Percentiles rank a stretch among this genome's conserved stretches.
Conservation (phyloP, 2,113 vertebrate species). For the Limnothrissa miodon region DNA sequence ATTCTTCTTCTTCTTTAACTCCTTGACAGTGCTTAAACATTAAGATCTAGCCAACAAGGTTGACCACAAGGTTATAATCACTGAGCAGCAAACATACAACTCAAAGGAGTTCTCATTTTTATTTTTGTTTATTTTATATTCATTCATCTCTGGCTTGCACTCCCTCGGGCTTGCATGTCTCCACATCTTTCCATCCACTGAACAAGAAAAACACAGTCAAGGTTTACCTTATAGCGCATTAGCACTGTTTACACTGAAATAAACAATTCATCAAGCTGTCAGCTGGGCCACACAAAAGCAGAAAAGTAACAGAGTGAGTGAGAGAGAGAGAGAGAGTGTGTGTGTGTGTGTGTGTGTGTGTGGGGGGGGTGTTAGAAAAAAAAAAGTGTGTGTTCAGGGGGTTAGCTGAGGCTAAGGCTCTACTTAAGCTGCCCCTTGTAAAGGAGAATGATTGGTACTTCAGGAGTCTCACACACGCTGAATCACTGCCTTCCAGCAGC, state of each 20-base stretch:
- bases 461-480: constrained; percentile 3
- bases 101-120: too few species aligned
- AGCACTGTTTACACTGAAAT: neutral
- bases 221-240: neutral
- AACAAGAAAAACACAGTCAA: neutral
- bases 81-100: too few species aligned
- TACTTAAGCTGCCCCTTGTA: neutral
- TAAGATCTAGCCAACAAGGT: neutral
- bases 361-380: neutral
- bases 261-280: constrained; percentile 1
- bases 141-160: neutral
- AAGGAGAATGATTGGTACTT: constrained; percentile 32
- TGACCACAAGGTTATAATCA: too few species aligned
- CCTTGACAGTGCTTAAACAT: neutral
- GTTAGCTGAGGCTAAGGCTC: neutral
- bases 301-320: neutral
- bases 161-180: neutral
- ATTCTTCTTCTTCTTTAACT: neutral
- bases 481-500: constrained; percentile 19
- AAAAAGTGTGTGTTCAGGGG: neutral
- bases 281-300: neutral
- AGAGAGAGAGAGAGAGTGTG: neutral
- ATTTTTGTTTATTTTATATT: neutral
- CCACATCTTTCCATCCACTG: neutral
- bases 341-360: constrained; percentile 13